Conservation (phyloP, 2,888 invertebrate genomes). For the Archaeoteleia sp. region DNA sequence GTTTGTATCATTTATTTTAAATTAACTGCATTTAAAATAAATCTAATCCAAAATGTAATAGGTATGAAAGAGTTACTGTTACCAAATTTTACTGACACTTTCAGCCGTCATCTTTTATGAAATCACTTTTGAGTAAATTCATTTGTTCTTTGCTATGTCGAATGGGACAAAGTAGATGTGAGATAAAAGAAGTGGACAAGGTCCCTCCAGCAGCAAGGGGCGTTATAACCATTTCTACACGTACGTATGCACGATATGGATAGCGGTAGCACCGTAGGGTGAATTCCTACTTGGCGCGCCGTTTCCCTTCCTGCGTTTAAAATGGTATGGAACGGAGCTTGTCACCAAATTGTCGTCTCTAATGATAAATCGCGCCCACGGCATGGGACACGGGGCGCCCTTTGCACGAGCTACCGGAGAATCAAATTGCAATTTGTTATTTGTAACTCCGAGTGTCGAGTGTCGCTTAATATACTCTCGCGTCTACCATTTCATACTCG, state of each 20-base stretch:
- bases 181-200: slow-evolving; percentile 34
- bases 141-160: slow-evolving; percentile 9
- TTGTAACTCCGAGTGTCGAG: slow-evolving; percentile 75
- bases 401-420: slow-evolving; percentile 62
- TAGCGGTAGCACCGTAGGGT: slow-evolving; percentile 10
- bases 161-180: slow-evolving; percentile 10
- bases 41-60: too few species aligned
- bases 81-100: too few species aligned
- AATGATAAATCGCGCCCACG: slow-evolving; percentile 75
- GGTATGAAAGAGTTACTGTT: too few species aligned
- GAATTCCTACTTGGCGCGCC: slow-evolving; percentile 36
- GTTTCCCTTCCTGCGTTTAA: slow-evolving; percentile 33
- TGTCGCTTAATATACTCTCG: slow-evolving; percentile 73
- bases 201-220: slow-evolving; percentile 18
- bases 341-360: slow-evolving; percentile 74
- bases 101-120: too few species aligned
- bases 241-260: slow-evolving; percentile 1
- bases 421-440: slow-evolving; percentile 76
- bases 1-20: too few species aligned
- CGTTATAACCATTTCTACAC: slow-evolving; percentile 18
- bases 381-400: slow-evolving; percentile 53
- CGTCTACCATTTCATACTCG: slow-evolving; percentile 43
- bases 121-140: slow-evolving; percentile 14
- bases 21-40: too few species aligned
- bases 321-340: slow-evolving; percentile 52